A percentile compares a stretch with the other conserved stretches of the same genome.
These are phyloP conservation scores for Tetragonula carbonaria DNA, from an alignment of 2,888 invertebrate species.

Conservation along the genomic window DNA sequence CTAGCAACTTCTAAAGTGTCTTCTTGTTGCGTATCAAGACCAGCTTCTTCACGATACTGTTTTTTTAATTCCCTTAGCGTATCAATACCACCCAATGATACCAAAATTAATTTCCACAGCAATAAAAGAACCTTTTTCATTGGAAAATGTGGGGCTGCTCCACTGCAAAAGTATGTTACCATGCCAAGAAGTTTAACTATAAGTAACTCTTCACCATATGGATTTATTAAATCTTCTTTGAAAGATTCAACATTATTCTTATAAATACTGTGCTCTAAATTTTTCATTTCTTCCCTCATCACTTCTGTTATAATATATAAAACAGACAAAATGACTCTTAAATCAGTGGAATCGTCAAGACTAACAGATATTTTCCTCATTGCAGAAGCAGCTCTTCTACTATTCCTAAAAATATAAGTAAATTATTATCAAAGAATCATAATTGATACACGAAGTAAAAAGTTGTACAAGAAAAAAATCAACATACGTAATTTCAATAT, in stretches of 20 bases:
- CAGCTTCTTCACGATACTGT: conserved; percentile 88
- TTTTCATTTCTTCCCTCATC: conserved; percentile 89
- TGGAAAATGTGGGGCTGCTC: conserved; percentile 98
- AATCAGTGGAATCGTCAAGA: conserved; percentile 95
- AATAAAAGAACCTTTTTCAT: conserved; percentile 98
- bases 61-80: conserved; percentile 92
- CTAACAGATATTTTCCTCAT: conserved; percentile 92
- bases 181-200: conserved; percentile 96
- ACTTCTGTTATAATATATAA: conserved; percentile 98
- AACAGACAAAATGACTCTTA: conserved; percentile 96
- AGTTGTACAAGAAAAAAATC: background rate
- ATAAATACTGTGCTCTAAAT: conserved; percentile 84
- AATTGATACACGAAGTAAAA: background rate
- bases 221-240: conserved; percentile 86
- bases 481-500: conserved; percentile 95
- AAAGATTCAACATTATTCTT: conserved; percentile 86
- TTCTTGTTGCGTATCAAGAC: conserved; percentile 92
- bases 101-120: conserved; percentile 97
- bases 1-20: conserved; percentile 97
- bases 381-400: conserved; percentile 89
- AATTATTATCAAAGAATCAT: background rate
- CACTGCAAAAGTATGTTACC: conserved; percentile 98
- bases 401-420: conserved; percentile 84
- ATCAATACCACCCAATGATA: conserved; percentile 96
- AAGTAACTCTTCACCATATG: conserved; percentile 91